These are phyloP conservation scores for Trematomus bernacchii DNA, from an alignment of 2,797 vertebrate genomes.

Conservation along the genomic window DNA sequence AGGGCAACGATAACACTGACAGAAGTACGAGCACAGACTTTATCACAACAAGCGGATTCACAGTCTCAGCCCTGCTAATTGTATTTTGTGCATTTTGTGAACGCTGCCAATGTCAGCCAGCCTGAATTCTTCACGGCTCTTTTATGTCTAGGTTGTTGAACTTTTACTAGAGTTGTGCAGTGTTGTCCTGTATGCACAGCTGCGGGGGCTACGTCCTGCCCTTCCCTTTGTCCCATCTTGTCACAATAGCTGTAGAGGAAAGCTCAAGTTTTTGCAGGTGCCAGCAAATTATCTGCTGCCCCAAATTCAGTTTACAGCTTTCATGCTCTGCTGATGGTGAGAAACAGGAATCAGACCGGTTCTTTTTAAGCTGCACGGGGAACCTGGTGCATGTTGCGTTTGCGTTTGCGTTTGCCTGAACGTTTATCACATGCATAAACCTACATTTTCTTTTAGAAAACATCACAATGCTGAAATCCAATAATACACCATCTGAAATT, in stretches of 20 bases:
- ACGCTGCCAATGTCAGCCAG: constrained; percentile 44
- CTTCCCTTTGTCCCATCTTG: constrained; percentile 76
- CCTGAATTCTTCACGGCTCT: constrained; percentile 58
- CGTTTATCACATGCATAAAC: constrained; percentile 7
- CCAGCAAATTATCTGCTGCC: constrained; percentile 70
- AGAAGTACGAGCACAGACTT: constrained; percentile 25
- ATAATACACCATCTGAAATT: constrained; percentile 8
- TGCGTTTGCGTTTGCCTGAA: constrained; percentile 23
- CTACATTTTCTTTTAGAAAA: constrained; percentile 12
- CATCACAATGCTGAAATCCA: constrained; percentile 21
- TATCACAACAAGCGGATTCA: constrained; percentile 36
- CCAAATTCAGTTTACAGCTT: constrained; percentile 50
- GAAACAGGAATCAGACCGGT: constrained; percentile 41
- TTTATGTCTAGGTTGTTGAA: constrained; percentile 74
- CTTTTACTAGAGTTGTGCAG: constrained; percentile 74
- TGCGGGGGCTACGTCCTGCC: constrained; percentile 73
- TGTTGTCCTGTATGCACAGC: constrained; percentile 85
- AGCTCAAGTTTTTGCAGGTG: constrained; percentile 80
- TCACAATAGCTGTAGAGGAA: constrained; percentile 74
- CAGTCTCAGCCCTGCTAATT: constrained; percentile 16
- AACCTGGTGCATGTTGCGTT: constrained; percentile 24
- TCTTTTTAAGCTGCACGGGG: constrained; percentile 19
- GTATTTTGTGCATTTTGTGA: constrained; percentile 33
- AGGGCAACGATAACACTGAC: constrained; percentile 17
- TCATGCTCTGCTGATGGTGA: constrained; percentile 48